Evolutionary conservation across 1,140 invertebrate genomes (phyloP), one percentile per base, ranked within the genome.

Genomic region (Psix sp.): DNA sequence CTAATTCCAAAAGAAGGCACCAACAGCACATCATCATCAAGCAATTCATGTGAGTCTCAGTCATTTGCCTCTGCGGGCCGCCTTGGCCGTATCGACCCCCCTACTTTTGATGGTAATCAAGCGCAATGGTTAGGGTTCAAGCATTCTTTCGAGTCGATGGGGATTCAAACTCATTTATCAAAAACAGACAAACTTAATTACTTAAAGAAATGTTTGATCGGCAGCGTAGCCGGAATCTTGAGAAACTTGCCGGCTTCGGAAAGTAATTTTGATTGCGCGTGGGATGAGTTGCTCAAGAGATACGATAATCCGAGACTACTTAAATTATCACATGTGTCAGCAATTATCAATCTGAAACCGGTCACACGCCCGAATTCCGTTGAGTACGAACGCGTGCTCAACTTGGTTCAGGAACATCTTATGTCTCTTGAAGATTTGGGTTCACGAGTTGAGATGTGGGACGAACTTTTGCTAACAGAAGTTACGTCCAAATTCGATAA

Each of bases 151-250:
- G 38, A 17, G 9, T 33, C 52, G 5, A 36, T 43, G 29, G 40
- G 43, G 7, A 43, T 57, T 0, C 43, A 57, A 21, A 57, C 54
- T 2, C n/a, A 6, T 6, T 16, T 57, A 5, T 45, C 54, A 3
- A 59, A 59, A 17, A 9, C 31, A 9, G 40, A 59, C 11, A 45
- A 59, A 17, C 13, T 59, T n/a, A 38, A 46, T 18, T 45, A 46
- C 20, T 26, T 59, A 14, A 46, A 45, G 20, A 6, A 16, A 6
- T 10, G 29, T 36, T 45, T 59, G 9, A 38, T 13, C 13, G 52
- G 39, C 3, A 57, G 16, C 16, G 52, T 43, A 4, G 15, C 21
- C 3, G 38, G 39, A 3, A 31, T 57, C 13, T 1, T 57, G 0
- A 18, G 29, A n/a, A 43, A 42, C 20, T 15, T 57, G 15, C 52